Evolutionary conservation across 2,888 invertebrate species (phyloP), one percentile per base, ranked within the genome.

Genomic region (Diabrotica balteata): DNA sequence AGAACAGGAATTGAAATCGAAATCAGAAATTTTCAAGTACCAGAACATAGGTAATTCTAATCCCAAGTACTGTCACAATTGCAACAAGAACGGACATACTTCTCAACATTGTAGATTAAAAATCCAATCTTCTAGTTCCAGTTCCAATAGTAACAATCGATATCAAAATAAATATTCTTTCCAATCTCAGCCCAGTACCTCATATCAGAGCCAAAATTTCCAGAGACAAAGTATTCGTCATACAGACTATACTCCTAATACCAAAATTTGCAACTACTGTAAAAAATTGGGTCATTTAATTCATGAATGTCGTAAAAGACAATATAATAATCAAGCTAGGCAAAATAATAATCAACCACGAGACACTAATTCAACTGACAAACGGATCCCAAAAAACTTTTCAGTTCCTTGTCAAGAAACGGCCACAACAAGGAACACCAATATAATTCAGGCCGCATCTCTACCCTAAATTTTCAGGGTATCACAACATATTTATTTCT

Each of bases 241-340:
- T 54, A 17, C 17, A 17, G 17, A 17, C 17, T 44, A 22, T 46
- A 44, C 52, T 32, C 58, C 46, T n/a, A 49, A 57, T 57, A 17
- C n/a, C 22, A 71, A 68, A 63, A 54, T 68, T 47, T 72, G 68
- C 51, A 62, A 59, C 5, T 72, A 72, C 65, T 73, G 72, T 44
- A 73, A 72, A 66, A 72, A 73, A 52, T 17, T 53, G 32, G 70
- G 70, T 54, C 72, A 73, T 51, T n/a, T 68, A 7, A 73, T 73
- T 62, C 17, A 62, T 4, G 70, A 73, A 61, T 72, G 73, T 60
- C 47, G 71, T 9, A 73, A 72, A 72, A 46, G 72, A 51, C 59
- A 69, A 63, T 69, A 63, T 60, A 72, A 73, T 66, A 73, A 71
- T 57, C 22, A 10, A 45, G 59, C 62, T 43, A 65, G 32, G 8